Conservation (phyloP, 2,113 vertebrate species). For the Bostrychus sinensis region DNA sequence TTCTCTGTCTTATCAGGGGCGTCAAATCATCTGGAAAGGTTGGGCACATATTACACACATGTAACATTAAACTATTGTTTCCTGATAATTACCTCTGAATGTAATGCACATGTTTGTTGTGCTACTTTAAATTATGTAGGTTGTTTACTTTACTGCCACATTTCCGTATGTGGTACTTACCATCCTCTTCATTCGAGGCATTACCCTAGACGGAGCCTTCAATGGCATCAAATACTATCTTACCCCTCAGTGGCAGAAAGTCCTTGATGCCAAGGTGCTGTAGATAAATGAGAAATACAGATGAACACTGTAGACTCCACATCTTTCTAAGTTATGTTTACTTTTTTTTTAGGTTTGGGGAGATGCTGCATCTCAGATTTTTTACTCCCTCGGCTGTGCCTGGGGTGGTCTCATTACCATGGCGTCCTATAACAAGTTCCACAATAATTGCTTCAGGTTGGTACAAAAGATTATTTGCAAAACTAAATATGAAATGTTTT, state of each 20-base stretch:
- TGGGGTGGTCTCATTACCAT: constrained; percentile 99
- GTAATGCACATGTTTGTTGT: constrained; percentile 15
- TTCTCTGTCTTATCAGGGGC: constrained; percentile 96
- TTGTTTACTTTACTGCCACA: constrained; percentile 98
- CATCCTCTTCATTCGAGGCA: constrained; percentile 95
- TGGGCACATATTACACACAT: constrained; percentile 39
- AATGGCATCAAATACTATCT: constrained; percentile 95
- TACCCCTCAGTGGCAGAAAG: constrained; percentile 97
- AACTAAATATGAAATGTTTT: background rate
- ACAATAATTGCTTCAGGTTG: constrained; percentile 98
- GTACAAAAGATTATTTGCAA: constrained; percentile 16
- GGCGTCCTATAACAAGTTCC: constrained; percentile 99
- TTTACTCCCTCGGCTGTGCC: constrained; percentile 96
- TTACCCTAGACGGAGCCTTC: constrained; percentile 93
- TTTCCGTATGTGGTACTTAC: constrained; percentile 97
- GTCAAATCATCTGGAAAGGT: constrained; percentile 99
- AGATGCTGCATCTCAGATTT: constrained; percentile 97
- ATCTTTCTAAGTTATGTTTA: background rate
- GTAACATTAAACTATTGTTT: background rate
- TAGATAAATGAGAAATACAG: background rate
- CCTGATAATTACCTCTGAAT: background rate
- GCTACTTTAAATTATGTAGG: constrained; percentile 73
- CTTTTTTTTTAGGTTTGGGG: constrained; percentile 90
- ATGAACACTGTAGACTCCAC: background rate
- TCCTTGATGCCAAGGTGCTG: constrained; percentile 94